phyloP scores from a whole-genome alignment of 2,888 invertebrate genomes.

The Dryomyza anilis region DNA sequence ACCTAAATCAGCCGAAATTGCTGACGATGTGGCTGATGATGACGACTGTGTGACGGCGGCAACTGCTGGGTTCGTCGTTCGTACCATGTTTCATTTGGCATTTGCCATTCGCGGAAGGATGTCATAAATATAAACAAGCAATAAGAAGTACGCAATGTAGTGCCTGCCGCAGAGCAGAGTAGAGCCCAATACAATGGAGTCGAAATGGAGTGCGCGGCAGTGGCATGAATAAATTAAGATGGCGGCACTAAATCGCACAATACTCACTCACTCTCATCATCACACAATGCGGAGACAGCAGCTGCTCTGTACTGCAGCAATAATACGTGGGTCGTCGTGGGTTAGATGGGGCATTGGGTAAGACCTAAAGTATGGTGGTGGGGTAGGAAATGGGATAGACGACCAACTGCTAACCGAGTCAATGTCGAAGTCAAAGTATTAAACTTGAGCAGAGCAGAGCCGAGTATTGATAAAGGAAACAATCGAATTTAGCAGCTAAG shows the following conservation, averaged over 20 bases:
- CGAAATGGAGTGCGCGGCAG: neutral
- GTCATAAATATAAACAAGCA: slow-evolving; percentile 22
- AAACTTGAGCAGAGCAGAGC: neutral
- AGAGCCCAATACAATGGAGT: neutral
- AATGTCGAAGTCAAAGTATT: neutral
- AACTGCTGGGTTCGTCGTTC: neutral
- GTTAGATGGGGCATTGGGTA: too few relatives aligned
- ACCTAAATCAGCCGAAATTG: too few relatives aligned
- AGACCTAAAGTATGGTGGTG: too few relatives aligned
- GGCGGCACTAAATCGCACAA: too few relatives aligned
- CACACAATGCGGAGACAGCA: too few relatives aligned
- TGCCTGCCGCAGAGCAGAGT: neutral
- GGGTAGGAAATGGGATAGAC: neutral
- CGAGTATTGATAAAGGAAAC: neutral
- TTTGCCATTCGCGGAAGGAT: slow-evolving; percentile 17
- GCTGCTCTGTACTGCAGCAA: too few relatives aligned
- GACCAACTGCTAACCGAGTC: neutral
- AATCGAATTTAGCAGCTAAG: neutral
- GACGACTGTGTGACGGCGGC: neutral
- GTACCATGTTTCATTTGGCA: too few relatives aligned
- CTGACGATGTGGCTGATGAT: neutral
- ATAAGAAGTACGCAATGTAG: neutral
- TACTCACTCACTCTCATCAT: too few relatives aligned
- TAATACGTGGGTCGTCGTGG: too few relatives aligned
- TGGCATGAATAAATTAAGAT: too few relatives aligned